Conservation (phyloP, 2,113 vertebrate species). For the Takifugu bimaculatus region DNA sequence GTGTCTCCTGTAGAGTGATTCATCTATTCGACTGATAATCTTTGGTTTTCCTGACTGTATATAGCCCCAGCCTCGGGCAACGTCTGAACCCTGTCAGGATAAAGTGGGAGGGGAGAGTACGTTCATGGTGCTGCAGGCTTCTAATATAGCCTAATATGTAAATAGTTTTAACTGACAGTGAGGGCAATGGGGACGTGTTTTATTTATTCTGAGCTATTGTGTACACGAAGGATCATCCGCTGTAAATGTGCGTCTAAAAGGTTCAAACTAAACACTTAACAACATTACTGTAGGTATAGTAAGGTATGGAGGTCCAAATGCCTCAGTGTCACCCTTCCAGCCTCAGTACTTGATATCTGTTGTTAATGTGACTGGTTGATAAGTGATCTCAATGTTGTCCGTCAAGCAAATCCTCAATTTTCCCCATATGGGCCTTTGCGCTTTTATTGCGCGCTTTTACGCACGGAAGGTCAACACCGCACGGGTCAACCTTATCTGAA, state of each 20-base stretch:
- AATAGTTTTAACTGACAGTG: not conserved
- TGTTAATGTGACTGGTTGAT: not conserved
- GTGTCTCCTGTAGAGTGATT: slow-evolving; percentile 21
- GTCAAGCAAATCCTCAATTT: not conserved
- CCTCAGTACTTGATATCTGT: not conserved
- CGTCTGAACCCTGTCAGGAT: slow-evolving; percentile 46
- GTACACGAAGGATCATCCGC: not conserved
- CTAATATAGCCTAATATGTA: slow-evolving; percentile 8
- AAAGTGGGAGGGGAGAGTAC: slow-evolving; percentile 35
- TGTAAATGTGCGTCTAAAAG: not conserved
- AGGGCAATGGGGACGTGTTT: not conserved
- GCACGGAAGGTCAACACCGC: slow-evolving; percentile 39
- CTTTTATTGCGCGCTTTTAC: slow-evolving; percentile 38
- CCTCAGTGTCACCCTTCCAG: too few relatives aligned
- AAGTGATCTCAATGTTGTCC: not conserved
- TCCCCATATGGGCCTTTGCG: not conserved
- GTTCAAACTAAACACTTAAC: not conserved
- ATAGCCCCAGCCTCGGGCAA: slow-evolving; percentile 37
- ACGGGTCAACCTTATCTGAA: slow-evolving; percentile 7
- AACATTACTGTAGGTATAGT: not conserved
- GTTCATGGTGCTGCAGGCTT: slow-evolving; percentile 24
- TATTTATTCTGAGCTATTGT: not conserved
- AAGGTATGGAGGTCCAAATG: too few relatives aligned
- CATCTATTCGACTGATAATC: slow-evolving; percentile 40
- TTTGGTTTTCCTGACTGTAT: slow-evolving; percentile 39